These are phyloP conservation scores for Eristalis pertinax DNA, from an alignment of 2,888 invertebrate species.

Conservation along the genomic window DNA sequence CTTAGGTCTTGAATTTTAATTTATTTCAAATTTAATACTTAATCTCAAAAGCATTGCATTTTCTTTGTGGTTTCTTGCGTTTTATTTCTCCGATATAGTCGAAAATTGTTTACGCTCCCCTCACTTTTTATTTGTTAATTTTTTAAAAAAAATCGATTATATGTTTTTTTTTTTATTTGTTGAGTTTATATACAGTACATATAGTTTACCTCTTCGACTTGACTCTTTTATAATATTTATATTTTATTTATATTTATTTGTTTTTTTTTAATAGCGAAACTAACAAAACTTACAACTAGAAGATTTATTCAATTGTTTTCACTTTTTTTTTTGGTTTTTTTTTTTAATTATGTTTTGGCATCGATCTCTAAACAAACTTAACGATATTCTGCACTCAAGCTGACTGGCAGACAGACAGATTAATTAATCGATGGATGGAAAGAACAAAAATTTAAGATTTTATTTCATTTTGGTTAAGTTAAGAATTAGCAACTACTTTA, in stretches of 20 bases:
- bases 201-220: constrained; percentile 46
- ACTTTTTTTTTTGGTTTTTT: background rate
- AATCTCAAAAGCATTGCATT: constrained; percentile 55
- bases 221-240: constrained; percentile 20
- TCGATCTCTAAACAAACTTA: constrained; percentile 62
- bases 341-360: constrained; percentile 60
- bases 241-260: constrained; percentile 15
- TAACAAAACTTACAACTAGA: constrained; percentile 66
- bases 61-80: constrained; percentile 19
- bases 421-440: constrained; percentile 53
- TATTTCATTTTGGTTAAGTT: constrained; percentile 6
- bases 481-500: constrained; percentile 70
- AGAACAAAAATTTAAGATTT: constrained; percentile 6
- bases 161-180: constrained; percentile 17
- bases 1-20: constrained; percentile 17
- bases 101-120: constrained; percentile 16
- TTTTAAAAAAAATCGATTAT: constrained; percentile 54
- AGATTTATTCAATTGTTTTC: constrained; percentile 7
- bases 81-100: constrained; percentile 8
- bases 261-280: constrained; percentile 52
- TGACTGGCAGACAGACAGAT: constrained; percentile 23
- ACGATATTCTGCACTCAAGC: constrained; percentile 41
- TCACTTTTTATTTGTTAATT: constrained; percentile 9
- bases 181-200: constrained; percentile 39
- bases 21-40: constrained; percentile 31